Evolutionary conservation across 2,113 vertebrate genomes (phyloP).

Genomic region (Gobius niger): DNA sequence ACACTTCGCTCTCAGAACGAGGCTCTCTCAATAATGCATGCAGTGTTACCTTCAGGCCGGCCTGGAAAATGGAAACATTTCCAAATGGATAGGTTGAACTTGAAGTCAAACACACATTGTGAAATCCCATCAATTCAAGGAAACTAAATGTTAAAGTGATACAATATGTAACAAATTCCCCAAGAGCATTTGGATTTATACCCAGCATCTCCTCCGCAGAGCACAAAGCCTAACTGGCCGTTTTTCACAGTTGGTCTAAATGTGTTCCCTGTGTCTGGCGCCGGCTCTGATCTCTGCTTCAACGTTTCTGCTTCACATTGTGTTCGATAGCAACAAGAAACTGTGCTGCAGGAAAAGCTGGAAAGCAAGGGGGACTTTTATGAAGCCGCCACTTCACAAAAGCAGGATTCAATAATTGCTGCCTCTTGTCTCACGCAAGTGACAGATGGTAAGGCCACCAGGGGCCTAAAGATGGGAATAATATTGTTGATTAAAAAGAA

Average conservation of each 20-base stretch:
- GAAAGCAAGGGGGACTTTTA: constrained; percentile 62
- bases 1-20: constrained; percentile 9
- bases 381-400: constrained; percentile 57
- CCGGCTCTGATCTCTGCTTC: constrained; percentile 44
- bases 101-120: constrained; percentile 8
- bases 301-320: constrained; percentile 44
- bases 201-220: constrained; percentile 27
- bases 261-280: constrained; percentile 49
- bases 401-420: constrained; percentile 73
- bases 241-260: constrained; percentile 31
- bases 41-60: constrained; percentile 32
- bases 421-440: constrained; percentile 73
- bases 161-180: constrained; percentile 29
- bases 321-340: constrained; percentile 42
- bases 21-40: constrained; percentile 22
- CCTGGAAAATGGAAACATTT: constrained; percentile 30
- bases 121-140: constrained; percentile 12
- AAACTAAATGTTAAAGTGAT: constrained; percentile 15
- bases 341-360: constrained; percentile 35
- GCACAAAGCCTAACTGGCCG: constrained; percentile 27
- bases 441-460: constrained; percentile 75
- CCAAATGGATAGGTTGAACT: constrained; percentile 35
- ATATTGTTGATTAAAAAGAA: constrained; percentile 77
- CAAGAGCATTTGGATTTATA: constrained; percentile 28
- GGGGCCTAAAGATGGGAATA: constrained; percentile 71